A percentile compares a stretch with the other conserved stretches of the same genome.
These are phyloP conservation scores for Anhinga anhinga DNA, from an alignment of 2,113 vertebrate species.

Conservation along the genomic window DNA sequence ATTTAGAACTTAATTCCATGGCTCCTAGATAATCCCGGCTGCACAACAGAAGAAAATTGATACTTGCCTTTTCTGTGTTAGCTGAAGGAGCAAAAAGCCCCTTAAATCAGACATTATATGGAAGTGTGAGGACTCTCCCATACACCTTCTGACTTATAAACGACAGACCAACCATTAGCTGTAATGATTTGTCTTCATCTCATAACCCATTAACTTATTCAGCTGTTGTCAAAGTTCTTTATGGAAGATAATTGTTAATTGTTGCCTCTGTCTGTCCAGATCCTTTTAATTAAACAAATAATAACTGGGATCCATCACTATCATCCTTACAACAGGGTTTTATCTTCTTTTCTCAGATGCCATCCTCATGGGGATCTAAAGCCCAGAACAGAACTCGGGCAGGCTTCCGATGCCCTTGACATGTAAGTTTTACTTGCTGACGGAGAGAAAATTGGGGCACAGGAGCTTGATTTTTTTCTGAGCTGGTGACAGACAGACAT, in stretches of 20 bases:
- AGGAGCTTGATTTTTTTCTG: not conserved
- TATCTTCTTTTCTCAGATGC: constrained; percentile 4
- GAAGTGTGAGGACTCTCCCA: not conserved
- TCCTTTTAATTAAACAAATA: constrained; percentile 27
- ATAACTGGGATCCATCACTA: not conserved
- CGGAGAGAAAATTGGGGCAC: constrained; percentile 16
- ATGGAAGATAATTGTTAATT: not conserved
- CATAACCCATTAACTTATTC: not conserved
- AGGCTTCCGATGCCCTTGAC: constrained; percentile 27
- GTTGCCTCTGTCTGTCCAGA: not conserved
- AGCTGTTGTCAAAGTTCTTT: not conserved
- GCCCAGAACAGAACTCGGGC: not conserved
- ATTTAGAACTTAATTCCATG: not conserved
- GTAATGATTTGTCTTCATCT: not conserved
- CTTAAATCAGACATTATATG: not conserved
- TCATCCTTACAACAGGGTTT: not conserved
- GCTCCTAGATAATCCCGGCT: not conserved
- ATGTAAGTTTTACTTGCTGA: not conserved
- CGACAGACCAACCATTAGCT: not conserved
- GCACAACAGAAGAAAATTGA: not conserved
- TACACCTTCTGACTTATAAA: not conserved
- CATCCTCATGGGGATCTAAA: not conserved
- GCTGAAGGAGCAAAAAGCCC: not conserved
- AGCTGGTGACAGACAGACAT: not conserved
- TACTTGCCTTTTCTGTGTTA: not conserved